Percentiles rank a stretch among this genome's conserved stretches.
phyloP scores from a whole-genome alignment of 2,113 vertebrate genomes.

The Cephalopterus ornatus region DNA sequence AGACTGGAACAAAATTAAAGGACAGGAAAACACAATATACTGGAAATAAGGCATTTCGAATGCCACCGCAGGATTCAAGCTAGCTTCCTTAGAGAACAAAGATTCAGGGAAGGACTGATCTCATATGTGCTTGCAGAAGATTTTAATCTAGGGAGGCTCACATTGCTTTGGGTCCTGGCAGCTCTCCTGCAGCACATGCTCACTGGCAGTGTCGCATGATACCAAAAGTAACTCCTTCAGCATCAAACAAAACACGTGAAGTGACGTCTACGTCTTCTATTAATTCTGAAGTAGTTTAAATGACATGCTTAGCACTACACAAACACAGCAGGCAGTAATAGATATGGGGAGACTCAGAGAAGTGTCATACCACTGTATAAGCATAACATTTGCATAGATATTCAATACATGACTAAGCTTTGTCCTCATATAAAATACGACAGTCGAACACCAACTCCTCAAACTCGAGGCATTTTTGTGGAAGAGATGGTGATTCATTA shows the following conservation, averaged over 20 bases:
- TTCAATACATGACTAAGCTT: not conserved
- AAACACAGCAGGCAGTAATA: not conserved
- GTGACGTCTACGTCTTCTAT: not conserved
- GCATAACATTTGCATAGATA: not conserved
- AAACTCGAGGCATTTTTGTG: not conserved
- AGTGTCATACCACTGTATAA: not conserved
- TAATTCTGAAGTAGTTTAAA: not conserved
- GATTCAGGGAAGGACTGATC: not conserved
- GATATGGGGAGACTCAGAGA: not conserved
- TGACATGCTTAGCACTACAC: not conserved
- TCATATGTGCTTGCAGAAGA: not conserved
- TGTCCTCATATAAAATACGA: not conserved
- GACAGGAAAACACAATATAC: slow-evolving; percentile 9
- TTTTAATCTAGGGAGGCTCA: not conserved
- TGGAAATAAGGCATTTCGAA: slow-evolving; percentile 17
- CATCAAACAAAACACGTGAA: not conserved
- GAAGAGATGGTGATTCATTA: not conserved
- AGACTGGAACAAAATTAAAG: slow-evolving; percentile 7
- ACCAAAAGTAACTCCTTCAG: not conserved
- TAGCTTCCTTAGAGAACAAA: not conserved
- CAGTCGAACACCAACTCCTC: not conserved
- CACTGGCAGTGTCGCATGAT: not conserved
- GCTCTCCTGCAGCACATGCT: not conserved
- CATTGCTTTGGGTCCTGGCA: rapidly evolving
- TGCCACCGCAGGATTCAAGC: not conserved